phyloP scores from a whole-genome alignment of 2,797 vertebrate species.

The Rhabdomys pumilio region DNA sequence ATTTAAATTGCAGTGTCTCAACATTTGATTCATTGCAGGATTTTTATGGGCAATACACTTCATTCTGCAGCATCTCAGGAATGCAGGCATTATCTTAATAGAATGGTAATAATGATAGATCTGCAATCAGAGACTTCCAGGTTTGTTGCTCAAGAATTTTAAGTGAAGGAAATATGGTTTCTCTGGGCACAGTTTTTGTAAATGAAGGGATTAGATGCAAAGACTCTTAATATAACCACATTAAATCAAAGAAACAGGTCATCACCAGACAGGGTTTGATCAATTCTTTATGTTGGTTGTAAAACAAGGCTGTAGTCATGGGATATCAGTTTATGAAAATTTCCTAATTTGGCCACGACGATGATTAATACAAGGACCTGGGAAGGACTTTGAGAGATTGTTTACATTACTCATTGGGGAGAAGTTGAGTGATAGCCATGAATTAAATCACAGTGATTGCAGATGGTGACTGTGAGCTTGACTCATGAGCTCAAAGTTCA shows the following conservation, averaged over 20 bases:
- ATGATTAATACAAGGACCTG: neutral
- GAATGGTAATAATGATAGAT: neutral
- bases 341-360: neutral
- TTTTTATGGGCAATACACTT: neutral
- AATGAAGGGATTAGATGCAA: neutral
- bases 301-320: neutral
- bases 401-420: neutral
- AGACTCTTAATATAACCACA: neutral
- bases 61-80: neutral
- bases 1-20: neutral
- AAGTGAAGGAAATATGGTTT: conserved; percentile 5
- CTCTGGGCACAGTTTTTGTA: neutral
- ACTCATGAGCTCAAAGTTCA: conserved; percentile 17
- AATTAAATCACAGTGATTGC: neutral
- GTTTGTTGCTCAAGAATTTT: conserved; percentile 4
- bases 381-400: conserved; percentile 33
- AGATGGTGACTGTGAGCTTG: neutral
- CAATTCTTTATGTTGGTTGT: neutral
- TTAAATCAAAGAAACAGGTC: neutral
- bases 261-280: neutral
- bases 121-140: neutral
- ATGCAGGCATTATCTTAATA: neutral
- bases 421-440: neutral
- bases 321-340: neutral
- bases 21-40: neutral